A percentile compares a stretch with the other conserved stretches of the same genome.
Evolutionary conservation across 2,797 vertebrate genomes (phyloP).

Genomic region (Myotis daubentonii): DNA sequence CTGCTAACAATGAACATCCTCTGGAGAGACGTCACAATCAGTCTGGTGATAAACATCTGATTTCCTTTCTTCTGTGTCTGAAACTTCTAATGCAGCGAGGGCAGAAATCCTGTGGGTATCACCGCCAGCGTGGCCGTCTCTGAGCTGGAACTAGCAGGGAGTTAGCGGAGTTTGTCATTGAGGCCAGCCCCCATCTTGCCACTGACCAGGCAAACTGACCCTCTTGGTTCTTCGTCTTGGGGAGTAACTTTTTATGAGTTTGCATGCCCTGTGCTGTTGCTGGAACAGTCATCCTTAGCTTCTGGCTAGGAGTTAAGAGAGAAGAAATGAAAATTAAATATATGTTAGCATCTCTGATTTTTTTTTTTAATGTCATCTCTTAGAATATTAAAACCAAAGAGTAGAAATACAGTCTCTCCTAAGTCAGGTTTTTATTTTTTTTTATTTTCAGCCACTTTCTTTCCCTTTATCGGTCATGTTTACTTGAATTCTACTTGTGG

Average conservation of each 20-base stretch:
- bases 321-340: not conserved
- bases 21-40: not conserved
- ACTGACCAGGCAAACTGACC: not conserved
- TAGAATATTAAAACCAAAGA: not conserved
- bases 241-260: not conserved
- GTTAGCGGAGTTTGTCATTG: not conserved
- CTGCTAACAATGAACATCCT: not conserved
- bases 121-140: not conserved
- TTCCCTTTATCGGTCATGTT: not conserved
- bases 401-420: not conserved
- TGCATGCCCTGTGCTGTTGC: not conserved
- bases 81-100: not conserved
- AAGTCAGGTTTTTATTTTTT: not conserved
- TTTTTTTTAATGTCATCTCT: not conserved
- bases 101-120: not conserved
- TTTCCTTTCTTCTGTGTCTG: not conserved
- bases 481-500: not conserved
- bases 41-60: slow-evolving; percentile 9
- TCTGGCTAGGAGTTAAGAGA: not conserved
- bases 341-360: not conserved
- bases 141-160: not conserved
- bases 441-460: not conserved
- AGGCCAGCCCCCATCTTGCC: not conserved
- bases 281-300: not conserved
- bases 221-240: not conserved